Base-by-base conservation (phyloP, 1,140 invertebrate species). In the Temnothorax longispinosus region DNA sequence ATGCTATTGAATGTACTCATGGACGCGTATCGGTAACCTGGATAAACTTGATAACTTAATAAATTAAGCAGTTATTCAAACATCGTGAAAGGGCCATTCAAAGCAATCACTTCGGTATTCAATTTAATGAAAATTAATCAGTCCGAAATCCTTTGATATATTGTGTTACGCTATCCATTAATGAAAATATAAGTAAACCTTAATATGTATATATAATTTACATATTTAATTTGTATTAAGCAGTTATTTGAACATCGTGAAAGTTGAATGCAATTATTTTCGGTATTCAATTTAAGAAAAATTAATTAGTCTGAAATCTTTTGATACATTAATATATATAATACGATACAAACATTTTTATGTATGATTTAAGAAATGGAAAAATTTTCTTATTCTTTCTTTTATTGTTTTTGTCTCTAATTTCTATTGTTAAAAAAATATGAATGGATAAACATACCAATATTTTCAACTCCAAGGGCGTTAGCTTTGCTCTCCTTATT, bases 401-500 rank as follows among this genome's bases (percentile, higher is more conserved):
- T 50, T 8, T 38, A 13, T 18, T 35, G 10, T 32, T 47, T 35
- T 18, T 80, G 7, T 35, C 13, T 27, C 15, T 54, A 21, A 13
- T 64, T 78, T 64, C 3, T 11, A 75, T 5, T 35, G 11, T n/a
- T 62, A 38, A 44, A 44, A 32, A 69, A 41, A 84, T 72, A 56
- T 52, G 58, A 74, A 84, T 67, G 32, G 50, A 41, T 21, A 13
- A 38, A 74, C 96, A 96, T 92, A 98, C 98, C 98, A 90, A 99
- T 98, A 96, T 99, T 99, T 94, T 99, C 98, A 0, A 99, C 97
- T 11, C 97, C 99, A 0, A 99, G 96, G 5, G 98, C 98, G 93
- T 98, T 99, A 0, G 99, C 99, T 94, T 99, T 99, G 38, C 97
- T 98, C 93, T 99, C 98, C 92, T 98, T 99, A 91, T 97, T 97